Conservation (phyloP, 2,113 vertebrate genomes). For the Sinocyclocheilus maitianheensis region DNA sequence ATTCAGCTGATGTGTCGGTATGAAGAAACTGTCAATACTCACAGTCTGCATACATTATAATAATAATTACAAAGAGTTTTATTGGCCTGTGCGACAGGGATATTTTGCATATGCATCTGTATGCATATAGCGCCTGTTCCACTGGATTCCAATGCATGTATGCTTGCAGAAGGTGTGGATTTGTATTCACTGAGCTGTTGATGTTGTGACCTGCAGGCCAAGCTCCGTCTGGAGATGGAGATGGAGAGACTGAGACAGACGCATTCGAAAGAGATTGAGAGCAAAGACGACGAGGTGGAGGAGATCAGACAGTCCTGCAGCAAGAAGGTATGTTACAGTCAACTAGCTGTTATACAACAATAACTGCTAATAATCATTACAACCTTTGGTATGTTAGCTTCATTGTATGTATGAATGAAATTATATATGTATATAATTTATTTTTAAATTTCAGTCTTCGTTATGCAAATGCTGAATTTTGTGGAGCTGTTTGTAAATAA, state of each 20-base stretch:
- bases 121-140: neutral
- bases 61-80: constrained; percentile 7
- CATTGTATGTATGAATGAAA: too few relatives aligned
- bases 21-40: constrained; percentile 23
- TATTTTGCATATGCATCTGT: constrained; percentile 35
- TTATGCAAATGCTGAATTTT: too few relatives aligned
- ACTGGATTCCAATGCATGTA: neutral
- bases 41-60: constrained; percentile 30
- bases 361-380: neutral
- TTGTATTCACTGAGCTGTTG: constrained; percentile 15
- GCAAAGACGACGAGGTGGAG: constrained; percentile 94
- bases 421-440: too few relatives aligned
- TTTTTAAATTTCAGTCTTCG: too few relatives aligned
- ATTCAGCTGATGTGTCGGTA: neutral
- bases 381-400: neutral
- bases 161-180: neutral
- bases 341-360: neutral
- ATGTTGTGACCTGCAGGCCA: constrained; percentile 77
- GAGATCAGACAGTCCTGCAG: constrained; percentile 93
- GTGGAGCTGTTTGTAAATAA: too few relatives aligned
- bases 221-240: constrained; percentile 96
- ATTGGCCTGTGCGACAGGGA: neutral
- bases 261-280: constrained; percentile 92
- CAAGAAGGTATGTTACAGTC: constrained; percentile 84
- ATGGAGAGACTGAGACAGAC: constrained; percentile 93